Evolutionary conservation across 2,888 invertebrate genomes (phyloP).

Genomic region (Carcina quercana): DNA sequence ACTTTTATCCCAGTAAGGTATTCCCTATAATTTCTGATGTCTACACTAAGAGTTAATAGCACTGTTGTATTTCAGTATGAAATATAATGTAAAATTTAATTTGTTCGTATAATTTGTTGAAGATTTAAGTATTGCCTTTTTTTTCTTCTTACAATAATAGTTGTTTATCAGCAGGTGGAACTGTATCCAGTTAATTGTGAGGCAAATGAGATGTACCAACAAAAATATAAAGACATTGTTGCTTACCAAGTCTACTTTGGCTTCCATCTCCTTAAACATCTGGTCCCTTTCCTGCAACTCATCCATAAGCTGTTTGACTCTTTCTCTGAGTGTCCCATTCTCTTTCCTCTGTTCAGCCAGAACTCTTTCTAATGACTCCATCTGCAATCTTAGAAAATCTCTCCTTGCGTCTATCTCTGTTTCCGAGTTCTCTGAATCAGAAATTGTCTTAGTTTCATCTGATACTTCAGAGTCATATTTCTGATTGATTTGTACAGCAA

Average conservation of each 20-base stretch:
- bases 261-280: slow-evolving; percentile 58
- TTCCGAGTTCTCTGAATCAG: slow-evolving; percentile 11
- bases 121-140: too few relatives aligned
- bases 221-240: neutral
- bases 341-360: slow-evolving; percentile 55
- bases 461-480: slow-evolving; percentile 2
- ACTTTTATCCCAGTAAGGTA: too few relatives aligned
- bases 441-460: slow-evolving; percentile 4
- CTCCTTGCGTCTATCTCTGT: slow-evolving; percentile 25
- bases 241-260: slow-evolving; percentile 66
- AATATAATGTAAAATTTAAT: too few relatives aligned
- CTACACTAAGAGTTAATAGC: too few relatives aligned
- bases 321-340: slow-evolving; percentile 40
- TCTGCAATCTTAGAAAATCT: slow-evolving; percentile 43
- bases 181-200: too few relatives aligned
- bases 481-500: slow-evolving; percentile 3
- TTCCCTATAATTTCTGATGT: too few relatives aligned
- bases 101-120: too few relatives aligned
- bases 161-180: too few relatives aligned
- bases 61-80: too few relatives aligned
- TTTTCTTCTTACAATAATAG: too few relatives aligned
- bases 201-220: too few relatives aligned
- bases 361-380: slow-evolving; percentile 51
- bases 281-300: slow-evolving; percentile 52
- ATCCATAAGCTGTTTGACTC: slow-evolving; percentile 50